Evolutionary conservation across 30 jellyfish, hydroid and myxozoan species (phyloP), one percentile per base, ranked within the genome.

Genomic region (Euphysa ruthae): DNA sequence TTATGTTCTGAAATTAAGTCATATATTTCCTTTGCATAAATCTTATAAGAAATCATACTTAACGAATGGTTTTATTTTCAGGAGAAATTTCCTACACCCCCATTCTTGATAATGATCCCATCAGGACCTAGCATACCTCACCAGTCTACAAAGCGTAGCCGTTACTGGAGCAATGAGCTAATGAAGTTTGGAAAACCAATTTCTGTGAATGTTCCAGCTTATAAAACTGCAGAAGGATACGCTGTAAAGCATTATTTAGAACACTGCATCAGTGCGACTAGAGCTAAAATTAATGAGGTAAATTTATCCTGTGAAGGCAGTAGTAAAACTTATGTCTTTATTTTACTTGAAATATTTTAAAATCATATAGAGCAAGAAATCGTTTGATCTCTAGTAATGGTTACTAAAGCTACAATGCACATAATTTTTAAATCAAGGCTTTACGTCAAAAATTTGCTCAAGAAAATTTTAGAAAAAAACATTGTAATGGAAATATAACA

Each of bases 101-200:
- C 96, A 43, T 74, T 79, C 13, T 18, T 85, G 46, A 31, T 88
- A n/a, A 54, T 74, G 85, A 66, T 88, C 22, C 97, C 97, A 26
- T 50, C 94, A 6, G 97, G 97, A 2, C 97, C 97, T 4, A 52
- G 60, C 49, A 74, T 79, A 0, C 79, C 82, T 21, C 63, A 73
- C 32, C 32, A 73, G 16, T 78, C 90, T 6, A 64, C 97, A 0
- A 88, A 88, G 50, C 26, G 97, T 26, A 63, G 63, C 16, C 43
- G 75, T 55, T 88, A 65, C 51, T 88, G 97, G 97, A 76, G 80
- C 43, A 49, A 38, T 31, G 94, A 88, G 82, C 77, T 88, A 8
- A 66, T 77, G 10, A 63, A 27, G 34, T 75, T 57, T 58, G 93
- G 93, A 12, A 70, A 73, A 68, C 68, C 71, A 29, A 26, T 76